Percentiles rank a stretch among this genome's conserved stretches.
Evolutionary conservation across 1,140 invertebrate genomes (phyloP).

Genomic region (Patella vulgata): DNA sequence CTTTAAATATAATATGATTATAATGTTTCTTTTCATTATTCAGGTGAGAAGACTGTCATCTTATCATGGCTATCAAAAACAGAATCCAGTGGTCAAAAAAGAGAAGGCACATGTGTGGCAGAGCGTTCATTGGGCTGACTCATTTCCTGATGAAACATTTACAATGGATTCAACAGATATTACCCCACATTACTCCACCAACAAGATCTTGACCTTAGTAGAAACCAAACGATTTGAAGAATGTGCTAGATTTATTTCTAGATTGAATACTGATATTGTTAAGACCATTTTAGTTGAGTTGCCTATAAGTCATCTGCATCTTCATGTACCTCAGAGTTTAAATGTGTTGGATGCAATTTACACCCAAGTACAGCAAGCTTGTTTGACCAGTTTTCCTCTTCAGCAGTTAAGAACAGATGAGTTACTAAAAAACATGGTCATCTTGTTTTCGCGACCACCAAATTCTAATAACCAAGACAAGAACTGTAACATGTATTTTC

Average conservation of each 20-base stretch:
- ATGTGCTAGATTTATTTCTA: conserved; percentile 76
- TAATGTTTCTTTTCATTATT: too few relatives aligned
- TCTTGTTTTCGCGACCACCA: conserved; percentile 77
- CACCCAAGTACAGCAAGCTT: conserved; percentile 73
- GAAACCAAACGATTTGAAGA: conserved; percentile 51
- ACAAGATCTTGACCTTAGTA: conserved; percentile 50
- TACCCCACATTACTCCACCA: conserved; percentile 44
- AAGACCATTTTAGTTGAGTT: conserved; percentile 77
- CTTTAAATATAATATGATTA: too few relatives aligned
- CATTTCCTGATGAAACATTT: conserved; percentile 47
- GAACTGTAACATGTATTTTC: conserved; percentile 68
- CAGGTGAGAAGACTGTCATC: too few relatives aligned
- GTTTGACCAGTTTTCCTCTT: conserved; percentile 56
- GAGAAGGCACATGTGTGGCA: conserved; percentile 40
- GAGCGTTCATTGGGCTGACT: conserved; percentile 49
- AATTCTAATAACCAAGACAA: conserved; percentile 65
- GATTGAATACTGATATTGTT: conserved; percentile 79
- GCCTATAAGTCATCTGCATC: conserved; percentile 86
- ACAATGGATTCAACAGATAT: conserved; percentile 48
- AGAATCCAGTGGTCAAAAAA: too few relatives aligned
- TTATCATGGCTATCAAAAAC: too few relatives aligned
- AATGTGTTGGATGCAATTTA: conserved; percentile 87
- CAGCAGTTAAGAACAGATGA: conserved; percentile 76
- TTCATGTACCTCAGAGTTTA: conserved; percentile 85
- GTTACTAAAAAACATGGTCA: conserved; percentile 83